Base-by-base conservation (phyloP, 2,113 vertebrate species). In the Malaclemys terrapin region DNA sequence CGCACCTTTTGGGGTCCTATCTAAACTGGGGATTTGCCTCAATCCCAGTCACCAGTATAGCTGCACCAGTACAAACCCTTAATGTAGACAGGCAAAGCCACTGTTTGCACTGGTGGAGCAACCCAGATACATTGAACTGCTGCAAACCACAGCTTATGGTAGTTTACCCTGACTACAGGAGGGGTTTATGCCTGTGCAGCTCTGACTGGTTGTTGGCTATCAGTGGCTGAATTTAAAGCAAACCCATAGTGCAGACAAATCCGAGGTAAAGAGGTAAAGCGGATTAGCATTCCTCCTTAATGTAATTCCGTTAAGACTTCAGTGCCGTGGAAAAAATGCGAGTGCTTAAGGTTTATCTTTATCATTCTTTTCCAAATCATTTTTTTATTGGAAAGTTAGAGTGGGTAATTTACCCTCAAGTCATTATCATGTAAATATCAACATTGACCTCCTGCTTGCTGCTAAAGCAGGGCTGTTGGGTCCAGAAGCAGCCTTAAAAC, bases 11-110 rank as follows among this genome's bases (percentile, higher is more conserved):
- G 53, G 38, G 11, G 35, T 82, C 5, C 5, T 38, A 81, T 11
- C 6, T 20, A 85, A 89, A 94, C 13, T 38, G 57, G 80, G 59
- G 72, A 79, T 95, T 91, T 79, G 11, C 75, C 93, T 52, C 85
- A 82, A 25, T 31, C 62, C 80, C 75, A 59, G 47, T 42, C 88
- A 0, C 86, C 0, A 0, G 42, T 42, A 45, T 8, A 85, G 14
- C 53, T 72, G 13, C 57, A 45, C 47, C 2, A 59, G 35, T 84
- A 76, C 47, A n/a, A 6, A 84, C 92, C 89, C 45, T 27, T 85
- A 91, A 62, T 89, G 94, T 88, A 83, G 89, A 75, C 25, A 47
- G 24, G 75, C 19, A 93, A 89, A 84, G 45, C 17, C 3, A 0
- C 72, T 57, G 65, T n/a, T 90, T 84, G 53, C 20, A 42, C 11